Base-by-base conservation (phyloP, 2,888 invertebrate genomes). In the Spodoptera littoralis region DNA sequence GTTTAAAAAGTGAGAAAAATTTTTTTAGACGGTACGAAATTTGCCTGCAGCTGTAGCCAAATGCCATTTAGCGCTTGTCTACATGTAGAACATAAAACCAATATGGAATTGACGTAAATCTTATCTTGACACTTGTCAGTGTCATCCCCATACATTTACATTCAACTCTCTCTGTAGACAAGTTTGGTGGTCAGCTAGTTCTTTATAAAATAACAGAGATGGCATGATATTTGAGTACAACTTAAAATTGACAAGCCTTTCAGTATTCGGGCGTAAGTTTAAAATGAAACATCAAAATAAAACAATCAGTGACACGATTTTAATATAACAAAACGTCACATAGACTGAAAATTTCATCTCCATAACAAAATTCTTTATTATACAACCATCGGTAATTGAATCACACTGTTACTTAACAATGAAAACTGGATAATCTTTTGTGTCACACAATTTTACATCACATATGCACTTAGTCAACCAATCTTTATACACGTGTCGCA, bases 401-500 rank as follows among this genome's bases (percentile, higher is more conserved):
- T 54, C 30, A 69, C 57, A 65, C 44, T 60, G 42, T 6, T 70
- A 86, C 9, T 90, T 85, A 48, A 84, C 79, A 65, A 93, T 76
- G 65, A 74, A 74, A 8, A 94, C 92, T 42, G 90, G 79, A 85
- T 85, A 91, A 70, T 88, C 81, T 12, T 67, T 70, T 0, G 91
- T 87, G 83, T 91, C 88, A 82, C 83, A 87, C 62, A 94, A 79
- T 69, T 82, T 70, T 13, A 89, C 80, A 59, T 88, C 83, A 83
- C 88, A 88, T 42, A 94, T 93, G 84, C 92, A 92, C 76, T 89
- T 86, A 50, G 85, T 85, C 51, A 94, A 77, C 94, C 94, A 94
- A 79, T 85, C 79, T 71, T 90, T 93, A 30, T 85, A 86, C 2
- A 92, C 92, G 84, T 94, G 93, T 46, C 86, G 85, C 0, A 89